Conservation (phyloP, 2,797 vertebrate genomes). For the Gastrophryne carolinensis region DNA sequence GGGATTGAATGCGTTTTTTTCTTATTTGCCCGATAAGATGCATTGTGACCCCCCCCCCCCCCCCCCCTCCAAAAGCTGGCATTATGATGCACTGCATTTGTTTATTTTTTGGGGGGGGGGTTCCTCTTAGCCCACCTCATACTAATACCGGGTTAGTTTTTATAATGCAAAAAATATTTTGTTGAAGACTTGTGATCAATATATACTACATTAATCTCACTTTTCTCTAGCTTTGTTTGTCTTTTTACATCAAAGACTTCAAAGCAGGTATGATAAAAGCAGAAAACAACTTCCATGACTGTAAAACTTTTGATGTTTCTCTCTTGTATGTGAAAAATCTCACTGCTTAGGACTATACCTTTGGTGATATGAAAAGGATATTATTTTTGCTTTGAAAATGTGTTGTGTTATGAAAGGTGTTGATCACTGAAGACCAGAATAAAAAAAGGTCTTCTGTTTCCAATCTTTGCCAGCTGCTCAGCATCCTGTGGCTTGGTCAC, state of each 20-base stretch:
- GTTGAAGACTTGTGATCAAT: too few species aligned
- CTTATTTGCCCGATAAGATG: too few species aligned
- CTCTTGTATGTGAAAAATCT: neutral
- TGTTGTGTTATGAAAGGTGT: neutral
- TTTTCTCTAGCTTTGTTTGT: neutral
- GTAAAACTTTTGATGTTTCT: slow-evolving; percentile 1
- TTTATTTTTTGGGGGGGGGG: too few species aligned
- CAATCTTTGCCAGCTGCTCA: neutral
- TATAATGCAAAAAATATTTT: too few species aligned
- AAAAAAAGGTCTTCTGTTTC: neutral
- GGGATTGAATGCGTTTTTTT: too few species aligned
- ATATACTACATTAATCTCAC: neutral
- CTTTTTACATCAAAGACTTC: slow-evolving; percentile 4
- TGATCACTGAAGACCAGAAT: neutral
- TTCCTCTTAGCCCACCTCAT: too few species aligned
- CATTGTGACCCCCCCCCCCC: too few species aligned
- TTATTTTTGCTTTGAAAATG: neutral
- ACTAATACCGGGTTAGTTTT: too few species aligned
- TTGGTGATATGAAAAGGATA: neutral
- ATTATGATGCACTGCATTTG: too few species aligned
- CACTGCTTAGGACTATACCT: neutral
- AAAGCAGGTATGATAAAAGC: slow-evolving; percentile 12
- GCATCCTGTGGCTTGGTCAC: too few species aligned
- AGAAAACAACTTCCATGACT: neutral
- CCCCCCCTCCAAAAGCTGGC: too few species aligned